Conservation (phyloP, 2,113 vertebrate genomes). For the human region GRCh38 chr13:29468501-29469000, state of each 20-base stretch:
- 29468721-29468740: not conserved
- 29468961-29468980: not conserved
- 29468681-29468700: not conserved
- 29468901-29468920: not conserved
- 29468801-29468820: not conserved
- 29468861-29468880: not conserved
- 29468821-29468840: not conserved
- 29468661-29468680: not conserved
- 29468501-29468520: no score
- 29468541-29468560: no score
- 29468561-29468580: no score
- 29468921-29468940: not conserved
- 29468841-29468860: not conserved
- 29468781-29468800: not conserved
- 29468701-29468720: not conserved
- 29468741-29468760: not conserved
- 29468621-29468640: not conserved
- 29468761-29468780: not conserved
- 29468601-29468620: not conserved
- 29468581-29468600: no score
- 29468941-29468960: not conserved
- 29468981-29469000: not conserved
- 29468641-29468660: not conserved
- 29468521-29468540: no score
- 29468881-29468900: not conserved